Base-by-base conservation (phyloP, 2,797 vertebrate genomes). In the Philypnodon macrostomus region DNA sequence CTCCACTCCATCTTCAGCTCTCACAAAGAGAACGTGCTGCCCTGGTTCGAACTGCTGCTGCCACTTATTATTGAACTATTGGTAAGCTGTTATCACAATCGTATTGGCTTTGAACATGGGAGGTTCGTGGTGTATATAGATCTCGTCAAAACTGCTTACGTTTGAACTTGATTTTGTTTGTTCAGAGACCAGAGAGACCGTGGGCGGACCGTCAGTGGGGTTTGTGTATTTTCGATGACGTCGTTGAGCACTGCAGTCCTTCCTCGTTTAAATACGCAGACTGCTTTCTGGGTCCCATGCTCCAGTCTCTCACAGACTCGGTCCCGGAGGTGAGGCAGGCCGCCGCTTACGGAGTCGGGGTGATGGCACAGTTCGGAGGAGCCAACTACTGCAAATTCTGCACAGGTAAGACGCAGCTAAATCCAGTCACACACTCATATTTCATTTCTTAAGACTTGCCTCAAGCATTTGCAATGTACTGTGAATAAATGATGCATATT, bases 191-290 rank as follows among this genome's bases (percentile, higher is more conserved):
- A 1, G 93, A 92, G 47, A 92, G 96, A 74, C 96, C 95, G 0
- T 99, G 97, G 97, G 93, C 97, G 0, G 97, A 99, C 88, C 80
- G 95, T 44, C 97, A 99, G 52, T 99, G 97, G 97, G 96, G 97
- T 1, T 81, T 99, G 18, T 99, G 97, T 79, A 98, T 99, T 73
- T 99, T 99, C 40, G 97, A 99, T 0, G 97, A 99, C 2, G 71
- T 98, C 19, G 88, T 99, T 15, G 97, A 99, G 66, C 96, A 98
- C 88, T 99, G 97, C 88, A 98, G 96, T 78, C 97, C 97, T 0
- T 82, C 93, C 5, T 99, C 97, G 0, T 97, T 98, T 76, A 97
- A 97, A 65, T 98, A 97, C 0, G 96, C 92, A 0, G 96, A 97
- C 53, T 93, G 90, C 57, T 99, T 99, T 87, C 81, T 99, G 77